phyloP scores from a whole-genome alignment of 2,797 vertebrate species.

The Tolypeutes matacus region DNA sequence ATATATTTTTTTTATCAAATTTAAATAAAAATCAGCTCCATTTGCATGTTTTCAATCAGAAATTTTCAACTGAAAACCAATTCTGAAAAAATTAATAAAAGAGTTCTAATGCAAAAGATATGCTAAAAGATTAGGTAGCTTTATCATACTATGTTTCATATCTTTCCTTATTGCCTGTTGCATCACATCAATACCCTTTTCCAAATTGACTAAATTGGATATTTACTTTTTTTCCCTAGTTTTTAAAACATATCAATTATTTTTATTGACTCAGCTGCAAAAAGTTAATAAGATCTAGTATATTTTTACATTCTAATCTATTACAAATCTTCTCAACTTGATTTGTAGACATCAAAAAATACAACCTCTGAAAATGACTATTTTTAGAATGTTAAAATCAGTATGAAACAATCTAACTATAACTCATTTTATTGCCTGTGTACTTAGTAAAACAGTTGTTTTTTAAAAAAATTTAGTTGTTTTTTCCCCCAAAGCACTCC shows the following conservation, averaged over 20 bases:
- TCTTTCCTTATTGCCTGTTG: not conserved
- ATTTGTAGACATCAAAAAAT: not conserved
- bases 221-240: not conserved
- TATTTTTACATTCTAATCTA: not conserved
- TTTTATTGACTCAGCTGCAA: no score
- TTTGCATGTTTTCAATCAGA: not conserved
- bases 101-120: not conserved
- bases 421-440: not conserved
- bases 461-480: not conserved
- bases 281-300: no score
- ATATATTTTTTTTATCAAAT: not conserved
- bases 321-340: not conserved
- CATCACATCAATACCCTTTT: not conserved
- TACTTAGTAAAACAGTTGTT: not conserved
- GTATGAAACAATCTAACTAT: not conserved
- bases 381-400: not conserved
- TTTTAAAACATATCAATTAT: not conserved
- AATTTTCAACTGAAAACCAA: not conserved
- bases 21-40: not conserved
- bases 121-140: not conserved
- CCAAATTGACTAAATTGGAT: not conserved
- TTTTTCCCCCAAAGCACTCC: not conserved
- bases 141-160: not conserved
- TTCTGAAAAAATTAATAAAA: not conserved
- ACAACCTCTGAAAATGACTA: not conserved